These are phyloP conservation scores for Pseudorhiza aurosa DNA, from an alignment of 30 jellyfish, hydroid and myxozoan genomes.

Conservation along the genomic window DNA sequence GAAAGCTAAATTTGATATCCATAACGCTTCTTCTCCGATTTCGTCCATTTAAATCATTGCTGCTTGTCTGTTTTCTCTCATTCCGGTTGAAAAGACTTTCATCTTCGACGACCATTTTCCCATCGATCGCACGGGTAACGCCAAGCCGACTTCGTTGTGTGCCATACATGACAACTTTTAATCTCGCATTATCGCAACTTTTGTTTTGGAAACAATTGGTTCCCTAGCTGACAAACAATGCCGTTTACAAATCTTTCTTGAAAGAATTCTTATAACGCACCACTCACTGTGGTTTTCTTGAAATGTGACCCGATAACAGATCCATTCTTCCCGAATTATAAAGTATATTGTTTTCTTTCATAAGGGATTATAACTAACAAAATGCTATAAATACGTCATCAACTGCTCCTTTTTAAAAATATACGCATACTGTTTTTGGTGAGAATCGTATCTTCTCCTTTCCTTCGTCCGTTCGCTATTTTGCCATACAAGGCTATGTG, in stretches of 20 bases:
- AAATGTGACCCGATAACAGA: conserved; percentile 1
- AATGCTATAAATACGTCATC: too few species aligned
- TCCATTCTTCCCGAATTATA: not conserved
- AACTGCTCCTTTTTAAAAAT: too few species aligned
- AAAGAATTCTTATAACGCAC: not conserved
- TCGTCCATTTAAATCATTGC: not conserved
- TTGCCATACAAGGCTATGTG: too few species aligned
- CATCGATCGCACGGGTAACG: not conserved
- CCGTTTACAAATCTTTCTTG: conserved; percentile 19
- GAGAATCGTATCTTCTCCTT: too few species aligned
- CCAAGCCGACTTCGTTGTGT: not conserved
- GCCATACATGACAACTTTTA: conserved; percentile 43
- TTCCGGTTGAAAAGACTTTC: not conserved
- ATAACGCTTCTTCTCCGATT: conserved; percentile 50
- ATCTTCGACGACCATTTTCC: conserved; percentile 33
- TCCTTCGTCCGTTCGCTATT: too few species aligned
- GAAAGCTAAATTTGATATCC: conserved; percentile 51
- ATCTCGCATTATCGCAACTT: conserved; percentile 24
- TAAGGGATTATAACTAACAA: not conserved
- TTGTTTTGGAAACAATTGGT: not conserved
- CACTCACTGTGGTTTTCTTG: not conserved
- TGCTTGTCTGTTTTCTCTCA: not conserved
- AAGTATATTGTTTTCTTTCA: not conserved
- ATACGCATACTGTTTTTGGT: too few species aligned
- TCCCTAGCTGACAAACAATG: conserved; percentile 19